Base-by-base conservation (phyloP, 2,888 invertebrate genomes). In the Apotomis capreana region DNA sequence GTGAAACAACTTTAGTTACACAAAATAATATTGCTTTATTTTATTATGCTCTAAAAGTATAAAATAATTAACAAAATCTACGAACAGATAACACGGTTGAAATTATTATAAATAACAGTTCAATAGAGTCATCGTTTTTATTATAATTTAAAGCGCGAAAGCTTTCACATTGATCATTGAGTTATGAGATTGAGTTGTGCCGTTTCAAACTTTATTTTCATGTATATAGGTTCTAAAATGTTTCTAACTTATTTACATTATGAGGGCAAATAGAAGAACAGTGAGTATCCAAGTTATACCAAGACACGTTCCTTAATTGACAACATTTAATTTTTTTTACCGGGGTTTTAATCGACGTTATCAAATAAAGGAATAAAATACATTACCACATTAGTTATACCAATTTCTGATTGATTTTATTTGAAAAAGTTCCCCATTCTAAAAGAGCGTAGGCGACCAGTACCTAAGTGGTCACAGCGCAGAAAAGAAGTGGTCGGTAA, bases 11-110 rank as follows among this genome's bases (percentile, higher is more conserved):
- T 77, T 37, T 65, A 59, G 76, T 75, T 85, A 85, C 84, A 84
- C 80, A 90, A 90, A 88, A 89, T 89, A 86, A 87, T 88, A 87
- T 89, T 88, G 87, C 85, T 89, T 89, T 87, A 72, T 68, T 89
- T 89, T 87, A 72, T 68, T 72, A 87, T 88, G 86, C 84, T 81
- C 86, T 84, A 76, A 83, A 86, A 83, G 81, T 89, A 88, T 81
- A 89, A 89, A 89, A 84, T 77, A 85, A 80, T 79, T 73, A 79
- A 82, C 80, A 81, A 81, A 79, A 81, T 82, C 75, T 79, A 75
- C 73, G 74, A 80, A 79, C 79, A 75, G 80, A 84, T 78, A 82
- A 85, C 78, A 82, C 80, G 63, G 76, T 83, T 74, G 74, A 83
- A 84, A 80, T 80, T 76, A 87, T 81, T 75, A 75, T 70, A 74